Evolutionary conservation across 2,797 vertebrate species (phyloP).

Genomic region (Ctenopoma kingsleyae): DNA sequence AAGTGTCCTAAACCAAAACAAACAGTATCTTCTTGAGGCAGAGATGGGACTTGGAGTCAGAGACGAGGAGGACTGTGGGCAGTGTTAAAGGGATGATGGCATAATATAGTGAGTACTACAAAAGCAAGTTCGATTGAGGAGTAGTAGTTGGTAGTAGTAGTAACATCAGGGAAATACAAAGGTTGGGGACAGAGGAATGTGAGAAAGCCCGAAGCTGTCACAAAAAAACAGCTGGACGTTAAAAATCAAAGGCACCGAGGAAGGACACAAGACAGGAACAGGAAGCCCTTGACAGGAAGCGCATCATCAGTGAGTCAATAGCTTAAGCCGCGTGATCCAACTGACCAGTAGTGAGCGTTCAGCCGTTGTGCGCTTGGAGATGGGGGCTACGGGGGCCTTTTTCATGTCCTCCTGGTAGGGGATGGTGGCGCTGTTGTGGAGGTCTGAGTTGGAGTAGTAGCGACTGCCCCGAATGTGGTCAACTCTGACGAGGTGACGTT

Average conservation of each 20-base stretch:
- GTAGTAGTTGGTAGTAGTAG: slow-evolving; percentile 79
- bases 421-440: slow-evolving; percentile 93
- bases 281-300: slow-evolving; percentile 69
- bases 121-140: slow-evolving; percentile 75
- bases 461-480: slow-evolving; percentile 91
- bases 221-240: slow-evolving; percentile 68
- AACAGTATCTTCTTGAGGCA: slow-evolving; percentile 62
- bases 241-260: slow-evolving; percentile 86
- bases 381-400: slow-evolving; percentile 80
- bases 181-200: slow-evolving; percentile 70
- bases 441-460: slow-evolving; percentile 89
- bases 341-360: slow-evolving; percentile 93
- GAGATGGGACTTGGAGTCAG: slow-evolving; percentile 62
- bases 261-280: slow-evolving; percentile 80
- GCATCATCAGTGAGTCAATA: slow-evolving; percentile 93
- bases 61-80: slow-evolving; percentile 56
- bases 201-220: slow-evolving; percentile 74
- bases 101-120: slow-evolving; percentile 74
- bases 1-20: slow-evolving; percentile 70
- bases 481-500: slow-evolving; percentile 87
- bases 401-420: slow-evolving; percentile 91
- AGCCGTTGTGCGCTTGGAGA: slow-evolving; percentile 86
- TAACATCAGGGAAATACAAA: slow-evolving; percentile 76
- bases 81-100: slow-evolving; percentile 75
- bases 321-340: slow-evolving; percentile 94